Evolutionary conservation across 2,113 vertebrate genomes (phyloP).

Genomic region (rabbit (Oryctolagus cuniculus)): DNA sequence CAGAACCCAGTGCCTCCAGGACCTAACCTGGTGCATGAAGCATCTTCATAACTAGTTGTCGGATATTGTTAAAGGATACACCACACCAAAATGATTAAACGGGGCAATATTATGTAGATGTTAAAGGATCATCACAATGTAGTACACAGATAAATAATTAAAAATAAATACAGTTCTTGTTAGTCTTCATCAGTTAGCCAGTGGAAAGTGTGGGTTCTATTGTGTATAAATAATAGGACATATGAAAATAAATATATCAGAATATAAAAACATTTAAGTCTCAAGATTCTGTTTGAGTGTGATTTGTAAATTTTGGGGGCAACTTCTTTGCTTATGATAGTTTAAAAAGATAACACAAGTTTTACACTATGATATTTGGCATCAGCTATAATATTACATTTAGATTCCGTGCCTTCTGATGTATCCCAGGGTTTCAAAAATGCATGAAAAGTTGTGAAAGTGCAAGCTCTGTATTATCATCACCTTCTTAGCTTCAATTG

Average conservation of each 20-base stretch:
- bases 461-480: conserved; percentile 56
- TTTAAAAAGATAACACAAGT: conserved; percentile 16
- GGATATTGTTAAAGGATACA: not conserved
- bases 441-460: conserved; percentile 58
- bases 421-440: not conserved
- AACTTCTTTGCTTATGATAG: conserved; percentile 49
- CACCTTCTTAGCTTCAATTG: conserved; percentile 66
- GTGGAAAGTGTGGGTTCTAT: not conserved
- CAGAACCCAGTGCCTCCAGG: not conserved
- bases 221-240: not conserved
- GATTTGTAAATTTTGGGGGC: conserved; percentile 25
- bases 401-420: not conserved
- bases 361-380: not conserved
- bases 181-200: not conserved
- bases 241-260: not conserved
- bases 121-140: conserved; percentile 30
- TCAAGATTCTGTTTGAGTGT: not conserved
- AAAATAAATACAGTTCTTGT: conserved; percentile 32
- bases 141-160: conserved; percentile 50
- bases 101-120: not conserved
- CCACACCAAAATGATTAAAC: conserved; percentile 7
- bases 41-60: not conserved
- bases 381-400: not conserved
- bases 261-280: conserved; percentile 46
- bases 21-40: not conserved